These are phyloP conservation scores for Buphagus erythrorhynchus DNA, from an alignment of 2,797 vertebrate species.

Conservation along the genomic window DNA sequence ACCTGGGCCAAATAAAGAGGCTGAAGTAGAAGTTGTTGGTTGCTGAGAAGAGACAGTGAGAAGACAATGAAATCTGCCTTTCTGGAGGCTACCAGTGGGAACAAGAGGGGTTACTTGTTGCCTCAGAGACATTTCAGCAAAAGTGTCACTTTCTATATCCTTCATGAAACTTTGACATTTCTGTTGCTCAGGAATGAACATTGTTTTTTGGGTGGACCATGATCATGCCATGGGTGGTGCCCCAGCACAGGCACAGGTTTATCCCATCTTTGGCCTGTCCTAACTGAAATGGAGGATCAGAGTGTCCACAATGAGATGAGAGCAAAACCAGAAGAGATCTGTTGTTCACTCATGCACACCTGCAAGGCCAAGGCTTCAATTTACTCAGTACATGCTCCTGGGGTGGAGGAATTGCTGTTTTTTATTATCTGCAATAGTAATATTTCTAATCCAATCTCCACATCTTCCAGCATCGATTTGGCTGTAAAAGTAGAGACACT, in stretches of 20 bases:
- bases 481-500: neutral
- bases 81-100: neutral
- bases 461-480: neutral
- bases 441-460: neutral
- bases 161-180: neutral
- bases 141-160: accelerated
- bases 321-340: neutral
- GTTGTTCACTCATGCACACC: neutral
- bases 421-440: neutral
- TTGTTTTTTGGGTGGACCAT: accelerated
- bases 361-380: neutral
- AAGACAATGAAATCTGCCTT: neutral
- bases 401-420: neutral
- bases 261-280: neutral
- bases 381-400: neutral
- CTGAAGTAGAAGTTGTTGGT: neutral
- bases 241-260: neutral
- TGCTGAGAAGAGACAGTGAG: neutral
- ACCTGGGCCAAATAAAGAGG: neutral
- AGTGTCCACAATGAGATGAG: accelerated
- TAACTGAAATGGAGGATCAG: neutral
- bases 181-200: neutral
- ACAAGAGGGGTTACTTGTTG: accelerated
- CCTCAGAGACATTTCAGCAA: neutral
- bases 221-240: neutral